phyloP scores from a whole-genome alignment of 1,140 invertebrate genomes.

The Drosophila aff. region DNA sequence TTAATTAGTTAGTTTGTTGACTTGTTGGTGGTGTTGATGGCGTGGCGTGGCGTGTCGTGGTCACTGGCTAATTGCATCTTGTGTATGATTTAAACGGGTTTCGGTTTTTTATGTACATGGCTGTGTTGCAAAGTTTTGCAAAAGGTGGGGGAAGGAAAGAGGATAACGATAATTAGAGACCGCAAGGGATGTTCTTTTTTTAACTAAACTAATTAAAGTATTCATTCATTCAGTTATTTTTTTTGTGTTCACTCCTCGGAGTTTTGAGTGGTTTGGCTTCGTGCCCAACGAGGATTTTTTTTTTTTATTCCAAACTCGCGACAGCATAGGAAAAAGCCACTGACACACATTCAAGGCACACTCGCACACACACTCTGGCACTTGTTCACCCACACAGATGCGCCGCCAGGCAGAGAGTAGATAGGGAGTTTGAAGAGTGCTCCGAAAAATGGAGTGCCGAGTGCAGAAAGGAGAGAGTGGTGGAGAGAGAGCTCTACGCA shows the following conservation, averaged over 20 bases:
- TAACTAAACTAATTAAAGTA: conserved; percentile 60
- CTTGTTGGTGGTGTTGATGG: conserved; percentile 35
- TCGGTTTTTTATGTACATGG: conserved; percentile 70
- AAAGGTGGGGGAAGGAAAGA: not conserved
- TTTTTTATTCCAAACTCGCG: conserved; percentile 53
- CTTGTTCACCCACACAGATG: conserved; percentile 20
- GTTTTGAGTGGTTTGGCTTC: conserved; percentile 48
- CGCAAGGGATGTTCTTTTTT: conserved; percentile 16
- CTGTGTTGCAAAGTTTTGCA: conserved; percentile 28
- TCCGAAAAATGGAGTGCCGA: conserved; percentile 43
- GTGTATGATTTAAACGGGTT: conserved; percentile 62
- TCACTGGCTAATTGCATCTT: conserved; percentile 56
- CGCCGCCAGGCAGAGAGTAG: conserved; percentile 24
- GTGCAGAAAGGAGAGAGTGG: conserved; percentile 22
- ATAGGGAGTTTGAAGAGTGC: conserved; percentile 51
- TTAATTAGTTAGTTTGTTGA: conserved; percentile 49
- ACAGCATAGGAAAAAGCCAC: conserved; percentile 49
- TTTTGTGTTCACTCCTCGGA: not conserved
- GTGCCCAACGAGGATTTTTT: conserved; percentile 62
- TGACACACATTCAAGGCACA: conserved; percentile 75
- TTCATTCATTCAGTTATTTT: conserved; percentile 52
- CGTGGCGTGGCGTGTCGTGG: conserved; percentile 31
- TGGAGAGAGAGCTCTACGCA: conserved; percentile 47
- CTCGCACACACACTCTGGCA: conserved; percentile 3
- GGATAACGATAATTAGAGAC: conserved; percentile 26